Conservation (phyloP, 1,140 invertebrate genomes). For the Scaptomyza hsui region DNA sequence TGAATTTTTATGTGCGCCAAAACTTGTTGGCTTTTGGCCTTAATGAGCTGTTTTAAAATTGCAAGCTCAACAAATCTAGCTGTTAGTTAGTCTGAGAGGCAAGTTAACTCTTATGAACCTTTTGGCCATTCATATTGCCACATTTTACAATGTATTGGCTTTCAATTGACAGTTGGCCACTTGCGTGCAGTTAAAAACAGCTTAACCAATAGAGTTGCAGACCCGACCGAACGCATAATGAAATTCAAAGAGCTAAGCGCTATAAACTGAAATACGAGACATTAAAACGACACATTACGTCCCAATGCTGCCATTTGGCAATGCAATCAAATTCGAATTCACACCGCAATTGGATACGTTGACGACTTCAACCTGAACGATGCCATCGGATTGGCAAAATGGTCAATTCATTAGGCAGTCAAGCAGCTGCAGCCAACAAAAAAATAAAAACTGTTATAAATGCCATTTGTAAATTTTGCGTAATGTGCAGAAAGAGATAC, state of each 20-base stretch:
- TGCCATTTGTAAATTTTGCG: slow-evolving; percentile 41
- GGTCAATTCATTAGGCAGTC: slow-evolving; percentile 42
- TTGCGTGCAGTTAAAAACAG: slow-evolving; percentile 45
- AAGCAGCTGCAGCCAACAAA: slow-evolving; percentile 42
- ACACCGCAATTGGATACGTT: slow-evolving; percentile 46
- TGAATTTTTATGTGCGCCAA: neutral
- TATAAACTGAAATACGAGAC: slow-evolving; percentile 43
- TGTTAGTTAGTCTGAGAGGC: slow-evolving; percentile 1
- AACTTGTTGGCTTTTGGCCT: neutral
- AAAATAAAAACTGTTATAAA: slow-evolving; percentile 31
- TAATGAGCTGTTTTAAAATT: neutral
- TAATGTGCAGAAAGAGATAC: slow-evolving; percentile 26
- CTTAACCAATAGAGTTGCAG: slow-evolving; percentile 52
- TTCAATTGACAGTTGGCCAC: slow-evolving; percentile 61
- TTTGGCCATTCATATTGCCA: slow-evolving; percentile 11
- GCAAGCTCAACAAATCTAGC: neutral
- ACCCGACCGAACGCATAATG: slow-evolving; percentile 43
- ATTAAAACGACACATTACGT: slow-evolving; percentile 54
- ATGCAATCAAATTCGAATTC: slow-evolving; percentile 51
- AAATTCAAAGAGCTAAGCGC: slow-evolving; percentile 51
- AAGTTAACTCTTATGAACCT: slow-evolving; percentile 34
- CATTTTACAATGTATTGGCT: slow-evolving; percentile 55
- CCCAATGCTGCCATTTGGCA: slow-evolving; percentile 43
- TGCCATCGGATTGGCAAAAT: slow-evolving; percentile 43
- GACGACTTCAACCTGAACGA: slow-evolving; percentile 8